A percentile compares a stretch with the other conserved stretches of the same genome.
These are phyloP conservation scores for Gorsachius goisagi DNA, from an alignment of 2,113 vertebrate genomes.

Conservation along the genomic window DNA sequence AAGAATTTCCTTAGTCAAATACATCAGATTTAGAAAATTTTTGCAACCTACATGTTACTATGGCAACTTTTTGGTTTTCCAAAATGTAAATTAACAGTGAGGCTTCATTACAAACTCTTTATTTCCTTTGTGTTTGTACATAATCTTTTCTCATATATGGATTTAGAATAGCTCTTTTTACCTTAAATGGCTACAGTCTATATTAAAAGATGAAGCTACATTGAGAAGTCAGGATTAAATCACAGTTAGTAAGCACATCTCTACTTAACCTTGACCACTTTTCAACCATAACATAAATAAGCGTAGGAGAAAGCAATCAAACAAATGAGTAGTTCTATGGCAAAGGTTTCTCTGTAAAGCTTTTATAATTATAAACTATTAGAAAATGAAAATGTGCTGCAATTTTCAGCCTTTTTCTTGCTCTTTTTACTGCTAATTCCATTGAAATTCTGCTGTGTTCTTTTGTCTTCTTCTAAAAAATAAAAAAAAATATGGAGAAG, in stretches of 20 bases:
- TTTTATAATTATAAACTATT: not conserved
- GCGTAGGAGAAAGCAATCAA: not conserved
- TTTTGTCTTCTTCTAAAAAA: not conserved
- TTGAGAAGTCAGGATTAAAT: not conserved
- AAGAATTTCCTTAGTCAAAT: not conserved
- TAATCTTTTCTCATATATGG: not conserved
- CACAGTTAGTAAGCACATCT: not conserved
- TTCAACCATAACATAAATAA: not conserved
- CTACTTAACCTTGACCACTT: not conserved
- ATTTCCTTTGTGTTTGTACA: not conserved
- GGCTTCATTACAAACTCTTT: not conserved
- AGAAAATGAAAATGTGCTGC: not conserved
- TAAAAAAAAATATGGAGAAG: not conserved
- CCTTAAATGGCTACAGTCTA: not conserved
- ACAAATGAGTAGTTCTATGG: not conserved
- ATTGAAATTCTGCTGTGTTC: not conserved
- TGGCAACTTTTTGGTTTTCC: not conserved
- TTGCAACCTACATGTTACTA: conserved; percentile 11
- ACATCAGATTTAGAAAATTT: not conserved
- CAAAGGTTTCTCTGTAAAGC: not conserved
- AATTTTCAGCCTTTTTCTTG: not conserved
- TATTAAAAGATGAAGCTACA: not conserved
- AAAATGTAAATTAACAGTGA: not conserved
- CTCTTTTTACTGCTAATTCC: not conserved
- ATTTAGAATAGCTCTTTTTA: not conserved